phyloP scores from a whole-genome alignment of 2,888 invertebrate genomes.

The Sycophila texana region DNA sequence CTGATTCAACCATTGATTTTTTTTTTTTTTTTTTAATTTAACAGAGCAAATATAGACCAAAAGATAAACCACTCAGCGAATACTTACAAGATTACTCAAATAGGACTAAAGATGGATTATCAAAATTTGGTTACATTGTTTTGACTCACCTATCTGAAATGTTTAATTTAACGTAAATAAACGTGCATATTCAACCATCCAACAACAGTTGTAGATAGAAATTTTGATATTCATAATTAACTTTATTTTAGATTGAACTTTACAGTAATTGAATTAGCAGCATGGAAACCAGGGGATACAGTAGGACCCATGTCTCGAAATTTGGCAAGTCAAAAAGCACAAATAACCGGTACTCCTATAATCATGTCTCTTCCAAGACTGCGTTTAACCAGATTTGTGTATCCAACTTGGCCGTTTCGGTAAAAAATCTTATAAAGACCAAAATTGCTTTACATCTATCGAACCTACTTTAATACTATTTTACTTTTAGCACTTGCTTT shows the following conservation, averaged over 20 bases:
- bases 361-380: conserved; percentile 28
- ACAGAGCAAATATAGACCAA: conserved; percentile 42
- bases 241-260: conserved; percentile 29
- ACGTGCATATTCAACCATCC: too few species aligned
- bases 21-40: too few species aligned
- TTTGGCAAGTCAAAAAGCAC: conserved; percentile 25
- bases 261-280: conserved; percentile 41
- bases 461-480: too few species aligned
- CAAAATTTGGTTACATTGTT: conserved; percentile 52
- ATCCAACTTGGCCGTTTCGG: conserved; percentile 47
- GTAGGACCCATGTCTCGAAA: conserved; percentile 56
- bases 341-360: conserved; percentile 44
- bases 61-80: conserved; percentile 26
- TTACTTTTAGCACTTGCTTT: conserved; percentile 62
- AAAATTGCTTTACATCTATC: too few species aligned
- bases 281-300: conserved; percentile 49
- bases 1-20: background rate
- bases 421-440: conserved; percentile 1
- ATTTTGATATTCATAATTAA: background rate
- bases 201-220: too few species aligned
- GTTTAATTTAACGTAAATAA: conserved; percentile 59
- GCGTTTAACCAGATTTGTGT: conserved; percentile 29
- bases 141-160: conserved; percentile 56
- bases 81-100: conserved; percentile 43
- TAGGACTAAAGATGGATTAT: conserved; percentile 31